phyloP scores from a whole-genome alignment of 2,797 vertebrate genomes.

The Myotis pilosus region DNA sequence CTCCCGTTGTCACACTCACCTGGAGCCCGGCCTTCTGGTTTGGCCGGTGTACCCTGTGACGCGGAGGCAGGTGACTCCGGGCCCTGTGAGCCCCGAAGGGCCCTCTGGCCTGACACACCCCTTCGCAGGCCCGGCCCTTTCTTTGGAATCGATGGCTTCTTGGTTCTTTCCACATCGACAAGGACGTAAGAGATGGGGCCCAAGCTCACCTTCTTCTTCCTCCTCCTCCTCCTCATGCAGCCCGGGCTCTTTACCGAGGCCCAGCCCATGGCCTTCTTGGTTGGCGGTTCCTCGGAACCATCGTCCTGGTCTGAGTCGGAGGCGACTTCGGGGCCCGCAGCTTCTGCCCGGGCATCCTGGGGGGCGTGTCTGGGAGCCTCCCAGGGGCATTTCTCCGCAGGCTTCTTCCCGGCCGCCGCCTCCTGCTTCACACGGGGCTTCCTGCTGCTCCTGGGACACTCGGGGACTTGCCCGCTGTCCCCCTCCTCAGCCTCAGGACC shows the following conservation, averaged over 20 bases:
- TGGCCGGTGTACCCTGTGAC: not conserved
- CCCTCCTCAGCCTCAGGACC: fast-evolving
- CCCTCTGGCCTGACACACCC: fast-evolving
- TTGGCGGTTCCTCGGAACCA: not conserved
- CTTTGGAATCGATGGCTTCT: not conserved
- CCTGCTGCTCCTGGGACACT: not conserved
- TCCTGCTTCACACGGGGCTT: constrained; percentile 38
- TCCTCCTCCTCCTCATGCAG: constrained; percentile 38
- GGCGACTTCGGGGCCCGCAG: not conserved
- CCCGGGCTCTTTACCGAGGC: not conserved
- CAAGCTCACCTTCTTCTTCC: constrained; percentile 58
- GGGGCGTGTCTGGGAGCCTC: not conserved
- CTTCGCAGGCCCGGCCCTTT: not conserved
- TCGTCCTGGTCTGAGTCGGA: constrained; percentile 30
- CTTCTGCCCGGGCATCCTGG: fast-evolving
- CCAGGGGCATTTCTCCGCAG: not conserved
- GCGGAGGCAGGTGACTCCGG: fast-evolving
- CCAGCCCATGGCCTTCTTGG: constrained; percentile 25
- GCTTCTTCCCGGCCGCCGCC: not conserved
- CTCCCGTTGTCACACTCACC: not conserved
- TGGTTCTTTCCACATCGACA: not conserved
- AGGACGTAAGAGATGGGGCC: constrained; percentile 11
- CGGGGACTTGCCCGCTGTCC: not conserved
- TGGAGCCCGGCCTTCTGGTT: not conserved
- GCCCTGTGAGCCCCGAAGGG: fast-evolving